Conservation (phyloP, 2,113 vertebrate species). For the Xenus cinereus region DNA sequence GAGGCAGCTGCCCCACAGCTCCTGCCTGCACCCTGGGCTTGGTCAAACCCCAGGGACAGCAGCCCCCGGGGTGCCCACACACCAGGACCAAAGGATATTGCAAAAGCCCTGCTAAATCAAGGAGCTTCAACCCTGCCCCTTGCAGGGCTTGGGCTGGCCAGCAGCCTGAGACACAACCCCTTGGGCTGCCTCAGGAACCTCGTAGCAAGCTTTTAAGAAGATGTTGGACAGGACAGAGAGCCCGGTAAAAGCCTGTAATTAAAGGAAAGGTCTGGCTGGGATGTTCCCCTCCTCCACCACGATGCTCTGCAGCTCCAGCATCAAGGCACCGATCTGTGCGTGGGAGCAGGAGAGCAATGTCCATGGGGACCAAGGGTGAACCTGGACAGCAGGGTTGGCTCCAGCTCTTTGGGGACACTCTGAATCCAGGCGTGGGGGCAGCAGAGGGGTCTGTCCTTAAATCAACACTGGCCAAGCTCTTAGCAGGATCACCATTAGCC, state of each 20-base stretch:
- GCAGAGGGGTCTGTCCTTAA: background rate
- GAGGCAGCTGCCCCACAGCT: background rate
- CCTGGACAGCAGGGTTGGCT: background rate
- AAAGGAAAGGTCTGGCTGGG: background rate
- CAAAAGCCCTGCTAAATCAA: background rate
- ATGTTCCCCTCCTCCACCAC: background rate
- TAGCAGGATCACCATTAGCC: too few relatives aligned
- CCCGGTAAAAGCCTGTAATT: background rate
- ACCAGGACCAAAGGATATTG: background rate
- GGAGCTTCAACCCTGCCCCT: background rate
- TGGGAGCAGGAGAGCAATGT: background rate
- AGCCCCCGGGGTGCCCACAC: background rate
- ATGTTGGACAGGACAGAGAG: background rate
- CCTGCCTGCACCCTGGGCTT: background rate
- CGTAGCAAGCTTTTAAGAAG: background rate
- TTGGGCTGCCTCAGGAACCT: background rate
- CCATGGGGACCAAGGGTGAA: background rate
- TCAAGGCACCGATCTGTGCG: accelerated
- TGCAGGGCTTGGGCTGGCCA: background rate
- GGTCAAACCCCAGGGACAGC: background rate
- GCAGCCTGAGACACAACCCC: background rate
- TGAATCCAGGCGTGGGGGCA: background rate
- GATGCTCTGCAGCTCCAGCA: background rate
- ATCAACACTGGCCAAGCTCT: background rate
- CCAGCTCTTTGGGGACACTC: background rate